A percentile compares a stretch with the other conserved stretches of the same genome.
Evolutionary conservation across 2,888 invertebrate genomes (phyloP).

Genomic region (Eretmocerus hayati): DNA sequence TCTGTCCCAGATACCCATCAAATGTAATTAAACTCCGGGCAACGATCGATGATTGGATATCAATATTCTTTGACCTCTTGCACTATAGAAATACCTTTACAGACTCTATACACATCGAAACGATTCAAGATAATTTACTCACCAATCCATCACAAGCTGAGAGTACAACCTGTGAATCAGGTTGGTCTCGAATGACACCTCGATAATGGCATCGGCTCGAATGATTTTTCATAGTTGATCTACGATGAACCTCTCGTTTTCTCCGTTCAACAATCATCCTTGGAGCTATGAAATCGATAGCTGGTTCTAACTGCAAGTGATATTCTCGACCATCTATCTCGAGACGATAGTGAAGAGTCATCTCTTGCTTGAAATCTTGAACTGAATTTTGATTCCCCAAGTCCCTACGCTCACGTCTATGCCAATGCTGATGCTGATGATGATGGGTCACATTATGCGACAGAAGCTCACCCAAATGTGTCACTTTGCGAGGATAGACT

Average conservation of each 20-base stretch:
- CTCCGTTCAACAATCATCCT: constrained; percentile 67
- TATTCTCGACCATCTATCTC: constrained; percentile 44
- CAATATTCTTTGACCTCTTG: too few relatives aligned
- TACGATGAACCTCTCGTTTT: constrained; percentile 38
- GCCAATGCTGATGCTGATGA: not conserved
- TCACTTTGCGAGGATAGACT: constrained; percentile 58
- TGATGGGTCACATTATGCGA: constrained; percentile 50
- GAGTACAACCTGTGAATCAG: constrained; percentile 65
- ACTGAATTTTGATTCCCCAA: not conserved
- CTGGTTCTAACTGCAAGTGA: constrained; percentile 42
- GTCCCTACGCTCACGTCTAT: not conserved
- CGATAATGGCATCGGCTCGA: constrained; percentile 70
- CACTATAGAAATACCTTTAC: too few relatives aligned
- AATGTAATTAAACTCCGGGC: too few relatives aligned
- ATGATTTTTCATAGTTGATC: constrained; percentile 37
- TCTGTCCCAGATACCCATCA: too few relatives aligned
- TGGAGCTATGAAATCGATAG: constrained; percentile 41
- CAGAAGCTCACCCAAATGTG: constrained; percentile 52
- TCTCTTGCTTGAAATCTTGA: not conserved
- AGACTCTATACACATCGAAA: too few relatives aligned
- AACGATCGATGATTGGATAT: too few relatives aligned
- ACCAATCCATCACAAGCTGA: constrained; percentile 81
- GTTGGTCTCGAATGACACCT: constrained; percentile 65
- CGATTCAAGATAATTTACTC: too few relatives aligned
- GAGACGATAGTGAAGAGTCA: constrained; percentile 48